phyloP scores from a whole-genome alignment of 2,888 invertebrate genomes.

The Drosophila pegasa region DNA sequence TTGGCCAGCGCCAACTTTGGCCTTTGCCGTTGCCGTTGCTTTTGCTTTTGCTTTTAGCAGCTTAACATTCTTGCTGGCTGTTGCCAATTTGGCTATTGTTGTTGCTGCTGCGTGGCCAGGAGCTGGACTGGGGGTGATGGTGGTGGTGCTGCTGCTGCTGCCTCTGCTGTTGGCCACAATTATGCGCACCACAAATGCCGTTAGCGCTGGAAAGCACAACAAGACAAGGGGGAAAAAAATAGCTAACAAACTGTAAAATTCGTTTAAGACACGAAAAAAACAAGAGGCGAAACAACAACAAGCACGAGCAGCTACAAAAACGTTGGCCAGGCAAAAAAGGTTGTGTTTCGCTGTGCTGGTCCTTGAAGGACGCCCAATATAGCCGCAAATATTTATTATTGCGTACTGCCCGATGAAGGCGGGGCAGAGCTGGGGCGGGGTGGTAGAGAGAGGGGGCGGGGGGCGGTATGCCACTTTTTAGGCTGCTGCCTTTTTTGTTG shows the following conservation, averaged over 20 bases:
- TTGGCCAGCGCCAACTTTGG: constrained; percentile 40
- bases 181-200: constrained; percentile 72
- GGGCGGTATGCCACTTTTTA: constrained; percentile 25
- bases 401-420: constrained; percentile 36
- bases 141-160: constrained; percentile 8
- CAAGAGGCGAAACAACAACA: constrained; percentile 12
- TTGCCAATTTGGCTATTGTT: constrained; percentile 63
- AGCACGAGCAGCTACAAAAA: constrained; percentile 12
- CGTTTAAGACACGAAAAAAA: constrained; percentile 42
- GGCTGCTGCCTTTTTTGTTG: constrained; percentile 2
- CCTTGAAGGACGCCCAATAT: constrained; percentile 53
- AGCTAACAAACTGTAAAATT: constrained; percentile 67
- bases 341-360: constrained; percentile 12
- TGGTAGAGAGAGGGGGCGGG: neutral
- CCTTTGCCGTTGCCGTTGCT: too few species aligned
- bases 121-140: constrained; percentile 9
- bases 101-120: constrained; percentile 26
- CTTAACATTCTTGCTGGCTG: constrained; percentile 63
- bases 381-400: constrained; percentile 74
- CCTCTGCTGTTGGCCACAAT: constrained; percentile 55
- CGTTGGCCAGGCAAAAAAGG: constrained; percentile 18
- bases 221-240: constrained; percentile 23
- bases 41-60: constrained; percentile 59
- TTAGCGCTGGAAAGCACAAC: constrained; percentile 33
- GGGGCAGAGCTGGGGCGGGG: neutral